Percentiles rank a stretch among this genome's conserved stretches.
phyloP scores from a whole-genome alignment of 2,113 vertebrate species.

The Nansenia antarctica region DNA sequence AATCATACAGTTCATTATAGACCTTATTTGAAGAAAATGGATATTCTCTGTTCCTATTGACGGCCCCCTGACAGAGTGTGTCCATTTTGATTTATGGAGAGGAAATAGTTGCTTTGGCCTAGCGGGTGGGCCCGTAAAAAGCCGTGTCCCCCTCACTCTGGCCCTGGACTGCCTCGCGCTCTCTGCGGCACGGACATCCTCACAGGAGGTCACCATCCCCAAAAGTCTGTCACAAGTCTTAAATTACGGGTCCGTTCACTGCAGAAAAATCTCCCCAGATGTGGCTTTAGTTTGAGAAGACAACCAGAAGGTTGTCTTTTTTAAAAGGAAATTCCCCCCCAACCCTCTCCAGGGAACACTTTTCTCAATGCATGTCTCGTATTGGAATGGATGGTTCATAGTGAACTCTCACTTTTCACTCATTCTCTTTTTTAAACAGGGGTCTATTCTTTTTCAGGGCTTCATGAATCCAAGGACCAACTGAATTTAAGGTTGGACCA shows the following conservation, averaged over 20 bases:
- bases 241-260: constrained; percentile 51
- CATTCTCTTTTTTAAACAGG: too few species aligned
- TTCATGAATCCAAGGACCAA: constrained; percentile 1
- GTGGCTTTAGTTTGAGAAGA: constrained; percentile 46
- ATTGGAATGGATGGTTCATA: neutral
- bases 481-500: constrained; percentile 21
- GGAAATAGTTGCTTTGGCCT: constrained; percentile 66
- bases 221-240: constrained; percentile 49
- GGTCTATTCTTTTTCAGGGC: constrained; percentile 11
- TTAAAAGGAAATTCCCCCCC: constrained; percentile 32
- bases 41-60: constrained; percentile 37
- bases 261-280: constrained; percentile 52
- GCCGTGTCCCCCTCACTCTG: constrained; percentile 40
- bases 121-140: constrained; percentile 59
- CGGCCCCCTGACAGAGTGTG: constrained; percentile 59
- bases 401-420: neutral
- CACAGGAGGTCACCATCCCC: constrained; percentile 58
- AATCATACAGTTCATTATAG: too few species aligned
- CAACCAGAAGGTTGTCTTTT: constrained; percentile 41
- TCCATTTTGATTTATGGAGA: constrained; percentile 67
- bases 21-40: constrained; percentile 43
- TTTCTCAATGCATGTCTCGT: neutral
- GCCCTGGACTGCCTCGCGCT: constrained; percentile 44
- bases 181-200: constrained; percentile 56
- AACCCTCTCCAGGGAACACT: neutral